Conservation (phyloP, 1,140 invertebrate species). For the Paraescarpia echinospica region DNA sequence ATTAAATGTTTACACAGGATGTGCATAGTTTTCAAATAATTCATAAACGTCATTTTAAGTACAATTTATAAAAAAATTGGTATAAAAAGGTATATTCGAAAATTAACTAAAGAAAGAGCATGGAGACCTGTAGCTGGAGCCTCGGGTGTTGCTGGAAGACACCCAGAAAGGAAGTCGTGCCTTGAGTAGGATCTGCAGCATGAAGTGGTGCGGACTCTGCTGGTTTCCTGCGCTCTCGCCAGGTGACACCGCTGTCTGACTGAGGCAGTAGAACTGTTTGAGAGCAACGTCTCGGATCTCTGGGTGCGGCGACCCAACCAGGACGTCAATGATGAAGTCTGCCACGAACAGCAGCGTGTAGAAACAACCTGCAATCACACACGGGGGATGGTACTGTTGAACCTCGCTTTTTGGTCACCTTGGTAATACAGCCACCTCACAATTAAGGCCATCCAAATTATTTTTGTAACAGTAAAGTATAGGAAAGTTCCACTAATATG, state of each 20-base stretch:
- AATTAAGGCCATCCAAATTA: too few species aligned
- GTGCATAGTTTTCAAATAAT: too few species aligned
- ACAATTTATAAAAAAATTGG: too few species aligned
- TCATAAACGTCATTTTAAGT: too few species aligned
- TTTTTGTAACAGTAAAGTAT: too few species aligned
- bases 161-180: constrained; percentile 65
- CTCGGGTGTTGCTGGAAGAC: constrained; percentile 58
- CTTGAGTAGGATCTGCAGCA: constrained; percentile 59
- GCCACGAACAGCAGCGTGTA: constrained; percentile 58
- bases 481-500: too few species aligned
- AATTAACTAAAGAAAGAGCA: not conserved
- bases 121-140: constrained; percentile 57
- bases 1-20: too few species aligned
- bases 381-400: too few species aligned
- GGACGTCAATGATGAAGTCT: constrained; percentile 63
- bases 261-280: constrained; percentile 59
- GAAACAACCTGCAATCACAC: constrained; percentile 54
- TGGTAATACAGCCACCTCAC: too few species aligned
- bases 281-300: constrained; percentile 58
- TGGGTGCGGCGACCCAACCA: constrained; percentile 59
- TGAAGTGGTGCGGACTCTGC: constrained; percentile 53
- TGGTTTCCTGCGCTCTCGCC: constrained; percentile 31
- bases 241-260: constrained; percentile 41
- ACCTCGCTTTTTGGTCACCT: too few species aligned
- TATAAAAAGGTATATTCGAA: too few species aligned